Conservation (phyloP, 2,888 invertebrate species). For the Oligia strigilis region DNA sequence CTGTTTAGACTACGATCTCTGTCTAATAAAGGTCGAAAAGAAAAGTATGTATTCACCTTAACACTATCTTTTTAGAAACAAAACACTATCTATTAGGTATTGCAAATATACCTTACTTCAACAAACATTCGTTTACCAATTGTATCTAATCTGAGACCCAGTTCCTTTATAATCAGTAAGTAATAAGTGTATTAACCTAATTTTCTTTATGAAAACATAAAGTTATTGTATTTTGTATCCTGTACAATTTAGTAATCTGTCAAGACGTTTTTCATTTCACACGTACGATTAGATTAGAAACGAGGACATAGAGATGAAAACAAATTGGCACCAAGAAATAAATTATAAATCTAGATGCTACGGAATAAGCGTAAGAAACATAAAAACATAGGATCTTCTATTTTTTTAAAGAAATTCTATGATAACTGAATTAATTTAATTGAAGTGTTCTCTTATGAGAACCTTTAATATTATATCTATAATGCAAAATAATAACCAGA, state of each 20-base stretch:
- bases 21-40: not conserved
- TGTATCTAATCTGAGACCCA: conserved; percentile 38
- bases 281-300: not conserved
- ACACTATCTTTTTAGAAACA: not conserved
- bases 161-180: conserved; percentile 27
- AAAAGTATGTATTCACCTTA: no score
- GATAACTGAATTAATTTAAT: no score
- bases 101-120: not conserved
- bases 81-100: not conserved
- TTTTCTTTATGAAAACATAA: conserved; percentile 5
- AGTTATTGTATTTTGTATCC: not conserved
- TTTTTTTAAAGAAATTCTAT: no score
- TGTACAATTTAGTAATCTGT: conserved; percentile 1
- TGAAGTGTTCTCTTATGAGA: no score
- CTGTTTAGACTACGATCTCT: not conserved
- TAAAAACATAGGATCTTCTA: no score
- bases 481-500: not conserved
- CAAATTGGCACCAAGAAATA: not conserved
- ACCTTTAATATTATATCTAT: no score
- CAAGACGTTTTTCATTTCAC: not conserved
- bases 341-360: not conserved
- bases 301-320: not conserved
- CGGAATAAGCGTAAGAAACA: not conserved
- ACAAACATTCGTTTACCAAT: not conserved
- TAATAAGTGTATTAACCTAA: conserved; percentile 11